Percentiles rank a stretch among this genome's conserved stretches.
Conservation (phyloP, 2,113 vertebrate genomes). For the Cisticola juncidis region DNA sequence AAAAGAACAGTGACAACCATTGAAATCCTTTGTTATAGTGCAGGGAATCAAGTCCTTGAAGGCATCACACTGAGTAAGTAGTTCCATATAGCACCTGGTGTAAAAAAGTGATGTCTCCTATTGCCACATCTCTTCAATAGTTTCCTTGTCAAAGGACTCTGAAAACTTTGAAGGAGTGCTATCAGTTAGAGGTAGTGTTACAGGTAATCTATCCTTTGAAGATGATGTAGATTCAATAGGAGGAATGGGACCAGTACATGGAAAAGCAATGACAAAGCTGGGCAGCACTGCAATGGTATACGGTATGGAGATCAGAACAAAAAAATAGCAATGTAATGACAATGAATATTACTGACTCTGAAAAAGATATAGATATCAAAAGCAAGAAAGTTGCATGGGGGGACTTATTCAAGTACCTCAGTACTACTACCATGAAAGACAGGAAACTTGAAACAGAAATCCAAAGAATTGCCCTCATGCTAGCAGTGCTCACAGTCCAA, state of each 20-base stretch:
- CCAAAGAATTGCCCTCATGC: slow-evolving; percentile 33
- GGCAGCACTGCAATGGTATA: not conserved
- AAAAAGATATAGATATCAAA: slow-evolving; percentile 54
- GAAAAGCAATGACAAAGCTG: slow-evolving; percentile 5
- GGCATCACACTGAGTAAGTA: slow-evolving; percentile 46
- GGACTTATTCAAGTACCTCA: slow-evolving; percentile 33
- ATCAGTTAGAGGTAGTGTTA: not conserved
- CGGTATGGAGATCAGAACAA: slow-evolving; percentile 29
- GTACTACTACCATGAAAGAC: slow-evolving; percentile 46
- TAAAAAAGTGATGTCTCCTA: slow-evolving; percentile 34
- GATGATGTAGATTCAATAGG: slow-evolving; percentile 1
- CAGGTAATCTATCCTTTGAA: slow-evolving; percentile 31
- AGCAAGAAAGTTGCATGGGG: slow-evolving; percentile 30
- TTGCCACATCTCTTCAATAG: slow-evolving; percentile 33
- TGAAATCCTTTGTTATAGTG: not conserved
- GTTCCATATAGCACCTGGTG: slow-evolving; percentile 15
- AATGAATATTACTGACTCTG: slow-evolving; percentile 36
- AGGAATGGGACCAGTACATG: not conserved
- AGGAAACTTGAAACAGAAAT: slow-evolving; percentile 36
- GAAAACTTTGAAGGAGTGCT: slow-evolving; percentile 50
- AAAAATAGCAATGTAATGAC: slow-evolving; percentile 12
- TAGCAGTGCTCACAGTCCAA: slow-evolving; percentile 11
- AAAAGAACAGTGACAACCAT: not conserved
- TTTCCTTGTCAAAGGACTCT: slow-evolving; percentile 52
- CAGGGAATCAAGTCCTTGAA: slow-evolving; percentile 35